A percentile compares a stretch with the other conserved stretches of the same genome.
phyloP scores from a whole-genome alignment of 2,888 invertebrate genomes.

The Chaitophorus viminalis region DNA sequence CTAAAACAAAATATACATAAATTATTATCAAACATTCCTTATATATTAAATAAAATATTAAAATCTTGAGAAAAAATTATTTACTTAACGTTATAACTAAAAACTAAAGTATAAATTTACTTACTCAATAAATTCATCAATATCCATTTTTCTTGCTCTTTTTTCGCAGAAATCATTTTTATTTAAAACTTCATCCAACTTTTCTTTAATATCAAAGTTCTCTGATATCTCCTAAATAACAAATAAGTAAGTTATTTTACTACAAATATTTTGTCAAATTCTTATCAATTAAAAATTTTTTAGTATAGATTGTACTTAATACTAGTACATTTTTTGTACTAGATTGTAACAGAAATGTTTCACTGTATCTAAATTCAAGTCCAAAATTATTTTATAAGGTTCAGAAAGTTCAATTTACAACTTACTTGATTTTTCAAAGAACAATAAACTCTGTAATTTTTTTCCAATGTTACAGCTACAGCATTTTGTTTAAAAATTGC shows the following conservation, averaged over 20 bases:
- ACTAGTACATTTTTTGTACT: no score
- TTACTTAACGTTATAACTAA: background rate
- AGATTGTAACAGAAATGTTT: background rate
- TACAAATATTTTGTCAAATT: background rate
- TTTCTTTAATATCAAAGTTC: conserved; percentile 84
- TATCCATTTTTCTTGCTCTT: conserved; percentile 93
- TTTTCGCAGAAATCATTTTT: conserved; percentile 77
- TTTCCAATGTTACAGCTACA: conserved; percentile 84
- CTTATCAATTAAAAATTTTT: no score
- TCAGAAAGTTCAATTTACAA: conserved; percentile 32
- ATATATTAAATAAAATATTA: background rate
- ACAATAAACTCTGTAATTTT: conserved; percentile 90
- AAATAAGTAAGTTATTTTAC: background rate
- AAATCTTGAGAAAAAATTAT: background rate
- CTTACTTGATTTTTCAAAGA: conserved; percentile 84
- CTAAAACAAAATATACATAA: conserved; percentile 67
- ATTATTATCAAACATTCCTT: no score
- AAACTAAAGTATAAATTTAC: conserved; percentile 64
- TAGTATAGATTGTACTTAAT: no score
- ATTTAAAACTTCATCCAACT: conserved; percentile 79
- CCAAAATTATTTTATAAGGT: background rate
- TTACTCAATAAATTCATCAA: conserved; percentile 91
- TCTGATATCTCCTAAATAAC: conserved; percentile 75
- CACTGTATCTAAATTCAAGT: background rate
- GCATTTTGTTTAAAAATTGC: conserved; percentile 89